Evolutionary conservation across 1,140 invertebrate species (phyloP).

Genomic region (Cotesia glomerata): DNA sequence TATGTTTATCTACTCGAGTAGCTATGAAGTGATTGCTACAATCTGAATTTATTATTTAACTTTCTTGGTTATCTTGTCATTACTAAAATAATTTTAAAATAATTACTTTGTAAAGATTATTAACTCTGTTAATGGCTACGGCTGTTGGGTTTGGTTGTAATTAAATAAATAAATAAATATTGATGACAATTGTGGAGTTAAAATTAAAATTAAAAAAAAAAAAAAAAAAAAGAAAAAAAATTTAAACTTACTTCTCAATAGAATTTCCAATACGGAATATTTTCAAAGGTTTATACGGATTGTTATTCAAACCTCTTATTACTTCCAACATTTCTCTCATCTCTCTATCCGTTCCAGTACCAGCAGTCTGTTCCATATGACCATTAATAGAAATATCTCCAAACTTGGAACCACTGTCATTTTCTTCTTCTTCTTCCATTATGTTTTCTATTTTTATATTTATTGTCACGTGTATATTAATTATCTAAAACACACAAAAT

Average conservation of each 20-base stretch:
- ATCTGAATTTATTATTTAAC: too few species aligned
- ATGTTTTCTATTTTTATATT: conserved; percentile 53
- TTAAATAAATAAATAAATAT: too few species aligned
- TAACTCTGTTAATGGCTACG: too few species aligned
- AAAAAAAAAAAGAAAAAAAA: too few species aligned
- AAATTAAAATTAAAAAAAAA: too few species aligned
- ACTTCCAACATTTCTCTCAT: conserved; percentile 68
- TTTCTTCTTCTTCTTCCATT: conserved; percentile 49
- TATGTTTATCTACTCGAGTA: too few species aligned
- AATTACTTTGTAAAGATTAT: too few species aligned
- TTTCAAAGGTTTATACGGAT: conserved; percentile 66
- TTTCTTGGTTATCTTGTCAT: too few species aligned
- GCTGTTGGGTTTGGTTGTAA: too few species aligned
- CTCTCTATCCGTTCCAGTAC: conserved; percentile 67
- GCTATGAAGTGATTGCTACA: too few species aligned
- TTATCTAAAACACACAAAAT: conserved; percentile 45
- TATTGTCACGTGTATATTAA: conserved; percentile 59
- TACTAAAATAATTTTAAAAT: too few species aligned
- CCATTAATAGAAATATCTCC: conserved; percentile 61
- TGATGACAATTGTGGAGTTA: too few species aligned
- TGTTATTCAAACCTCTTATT: conserved; percentile 66
- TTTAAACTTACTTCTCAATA: conserved; percentile 63
- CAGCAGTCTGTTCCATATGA: conserved; percentile 64
- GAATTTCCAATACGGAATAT: conserved; percentile 69
- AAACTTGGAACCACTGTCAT: conserved; percentile 41